phyloP scores from a whole-genome alignment of 92 coral and sea anemone species.

The Porites rus region DNA sequence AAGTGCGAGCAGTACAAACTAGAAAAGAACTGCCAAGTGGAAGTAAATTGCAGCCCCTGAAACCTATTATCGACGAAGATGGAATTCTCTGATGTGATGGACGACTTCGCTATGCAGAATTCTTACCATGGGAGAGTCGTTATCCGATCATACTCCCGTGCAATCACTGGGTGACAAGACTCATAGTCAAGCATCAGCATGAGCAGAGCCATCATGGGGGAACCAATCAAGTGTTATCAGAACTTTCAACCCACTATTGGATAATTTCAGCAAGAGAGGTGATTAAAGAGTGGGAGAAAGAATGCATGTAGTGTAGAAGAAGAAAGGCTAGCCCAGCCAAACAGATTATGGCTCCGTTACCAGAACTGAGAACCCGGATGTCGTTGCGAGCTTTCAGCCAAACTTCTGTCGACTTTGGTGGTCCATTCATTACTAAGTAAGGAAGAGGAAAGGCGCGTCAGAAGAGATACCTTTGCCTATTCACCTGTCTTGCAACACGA shows the following conservation, averaged over 20 bases:
- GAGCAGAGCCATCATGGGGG: too few species aligned
- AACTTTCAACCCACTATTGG: conserved; percentile 57
- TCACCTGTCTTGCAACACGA: conserved; percentile 20
- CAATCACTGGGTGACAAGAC: too few species aligned
- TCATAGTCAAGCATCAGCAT: too few species aligned
- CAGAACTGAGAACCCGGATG: conserved; percentile 40
- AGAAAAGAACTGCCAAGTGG: conserved; percentile 10
- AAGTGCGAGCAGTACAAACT: conserved; percentile 14
- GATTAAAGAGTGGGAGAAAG: conserved; percentile 58
- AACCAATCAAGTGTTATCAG: background rate
- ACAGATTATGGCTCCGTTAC: conserved; percentile 60
- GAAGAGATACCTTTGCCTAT: conserved; percentile 21
- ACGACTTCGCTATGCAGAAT: too few species aligned
- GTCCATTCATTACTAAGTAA: conserved; percentile 41
- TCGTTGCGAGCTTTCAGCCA: conserved; percentile 44
- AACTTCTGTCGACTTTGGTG: conserved; percentile 31
- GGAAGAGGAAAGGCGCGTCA: conserved; percentile 40
- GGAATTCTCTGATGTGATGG: too few species aligned
- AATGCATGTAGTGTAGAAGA: conserved; percentile 51
- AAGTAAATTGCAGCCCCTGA: too few species aligned
- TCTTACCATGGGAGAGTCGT: too few species aligned
- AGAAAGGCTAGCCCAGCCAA: conserved; percentile 54
- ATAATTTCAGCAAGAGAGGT: conserved; percentile 60
- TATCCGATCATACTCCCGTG: too few species aligned
- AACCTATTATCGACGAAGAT: too few species aligned